Conservation (phyloP, 2,113 vertebrate genomes). For the Eptesicus fuscus region DNA sequence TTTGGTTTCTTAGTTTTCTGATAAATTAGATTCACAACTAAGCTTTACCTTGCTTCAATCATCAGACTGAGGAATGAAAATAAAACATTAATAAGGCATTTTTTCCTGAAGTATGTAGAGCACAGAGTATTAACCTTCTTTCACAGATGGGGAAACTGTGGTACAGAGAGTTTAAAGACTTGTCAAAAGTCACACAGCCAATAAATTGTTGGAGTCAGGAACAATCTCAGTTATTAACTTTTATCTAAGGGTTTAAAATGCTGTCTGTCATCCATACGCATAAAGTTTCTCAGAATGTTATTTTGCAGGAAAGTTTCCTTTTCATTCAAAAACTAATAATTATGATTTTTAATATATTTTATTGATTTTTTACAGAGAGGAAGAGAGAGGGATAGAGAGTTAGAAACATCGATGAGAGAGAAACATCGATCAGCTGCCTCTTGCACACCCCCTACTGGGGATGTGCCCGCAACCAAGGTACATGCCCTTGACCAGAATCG, state of each 20-base stretch:
- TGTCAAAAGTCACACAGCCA: neutral
- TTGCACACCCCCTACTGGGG: no score
- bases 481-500: no score
- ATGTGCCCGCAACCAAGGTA: no score
- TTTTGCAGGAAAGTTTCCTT: neutral
- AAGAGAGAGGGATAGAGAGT: no score
- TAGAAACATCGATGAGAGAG: no score
- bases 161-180: neutral
- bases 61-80: neutral
- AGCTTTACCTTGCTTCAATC: neutral
- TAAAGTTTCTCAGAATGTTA: neutral
- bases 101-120: neutral
- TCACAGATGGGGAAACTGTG: neutral
- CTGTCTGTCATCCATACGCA: neutral
- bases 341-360: neutral
- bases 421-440: no score
- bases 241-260: constrained; percentile 7
- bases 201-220: neutral
- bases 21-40: neutral
- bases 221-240: neutral
- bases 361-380: no score
- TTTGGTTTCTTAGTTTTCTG: neutral
- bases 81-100: neutral
- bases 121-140: neutral
- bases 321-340: neutral